These are phyloP conservation scores for Mythimna albipuncta DNA, from an alignment of 2,888 invertebrate species.

Conservation along the genomic window DNA sequence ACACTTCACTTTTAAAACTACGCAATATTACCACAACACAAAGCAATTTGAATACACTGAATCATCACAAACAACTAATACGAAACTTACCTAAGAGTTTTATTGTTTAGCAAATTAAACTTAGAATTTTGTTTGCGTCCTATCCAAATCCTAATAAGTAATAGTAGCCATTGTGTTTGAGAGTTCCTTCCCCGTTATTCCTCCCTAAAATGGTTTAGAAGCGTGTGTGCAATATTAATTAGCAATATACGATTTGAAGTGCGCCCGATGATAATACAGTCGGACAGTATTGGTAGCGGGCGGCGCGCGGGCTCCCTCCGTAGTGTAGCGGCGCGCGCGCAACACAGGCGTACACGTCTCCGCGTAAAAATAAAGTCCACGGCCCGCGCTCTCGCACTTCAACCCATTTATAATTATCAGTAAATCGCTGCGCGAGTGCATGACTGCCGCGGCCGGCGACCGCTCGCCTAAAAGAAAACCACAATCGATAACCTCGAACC, in stretches of 20 bases:
- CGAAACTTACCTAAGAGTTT: constrained; percentile 48
- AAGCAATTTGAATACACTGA: constrained; percentile 38
- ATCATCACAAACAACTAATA: constrained; percentile 40
- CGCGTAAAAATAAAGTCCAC: constrained; percentile 90
- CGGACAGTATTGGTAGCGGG: constrained; percentile 77
- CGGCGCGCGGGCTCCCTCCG: constrained; percentile 82
- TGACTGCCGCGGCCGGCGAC: constrained; percentile 86
- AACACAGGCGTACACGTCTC: constrained; percentile 87
- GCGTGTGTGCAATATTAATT: constrained; percentile 88
- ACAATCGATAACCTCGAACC: constrained; percentile 78
- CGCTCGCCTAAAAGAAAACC: constrained; percentile 84
- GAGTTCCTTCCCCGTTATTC: constrained; percentile 84
- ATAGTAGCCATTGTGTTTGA: constrained; percentile 80
- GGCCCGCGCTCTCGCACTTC: constrained; percentile 88
- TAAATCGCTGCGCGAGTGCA: constrained; percentile 88
- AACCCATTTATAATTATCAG: constrained; percentile 90
- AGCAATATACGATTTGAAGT: constrained; percentile 82
- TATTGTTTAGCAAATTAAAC: constrained; percentile 58
- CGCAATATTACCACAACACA: constrained; percentile 27
- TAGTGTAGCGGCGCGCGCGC: constrained; percentile 82
- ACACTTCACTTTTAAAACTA: constrained; percentile 15
- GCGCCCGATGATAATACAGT: constrained; percentile 83
- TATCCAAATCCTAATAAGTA: constrained; percentile 74
- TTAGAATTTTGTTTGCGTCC: constrained; percentile 73
- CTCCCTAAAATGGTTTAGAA: constrained; percentile 81